Evolutionary conservation across 1,140 invertebrate species (phyloP).

Genomic region (Brachionus plicatilis): DNA sequence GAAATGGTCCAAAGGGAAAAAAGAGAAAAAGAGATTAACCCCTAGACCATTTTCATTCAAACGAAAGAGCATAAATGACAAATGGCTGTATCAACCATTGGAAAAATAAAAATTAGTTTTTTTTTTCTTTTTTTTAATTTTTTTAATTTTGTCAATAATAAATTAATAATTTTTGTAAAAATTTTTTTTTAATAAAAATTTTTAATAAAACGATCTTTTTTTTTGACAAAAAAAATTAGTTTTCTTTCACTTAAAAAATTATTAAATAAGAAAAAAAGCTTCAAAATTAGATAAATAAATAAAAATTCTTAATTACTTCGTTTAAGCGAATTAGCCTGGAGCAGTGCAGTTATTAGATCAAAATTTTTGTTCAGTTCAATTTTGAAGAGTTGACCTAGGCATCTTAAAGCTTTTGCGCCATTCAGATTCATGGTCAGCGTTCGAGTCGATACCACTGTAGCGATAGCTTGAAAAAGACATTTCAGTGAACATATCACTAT

Average conservation of each 20-base stretch:
- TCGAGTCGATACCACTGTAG: conserved; percentile 44
- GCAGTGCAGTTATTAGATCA: conserved; percentile 63
- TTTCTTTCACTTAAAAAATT: not conserved
- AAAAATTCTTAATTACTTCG: conserved; percentile 58
- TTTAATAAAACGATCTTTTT: no score
- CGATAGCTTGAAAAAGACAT: conserved; percentile 52
- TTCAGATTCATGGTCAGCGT: conserved; percentile 43
- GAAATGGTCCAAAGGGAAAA: no score
- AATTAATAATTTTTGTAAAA: no score
- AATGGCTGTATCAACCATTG: no score
- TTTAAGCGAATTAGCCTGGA: conserved; percentile 64
- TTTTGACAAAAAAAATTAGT: not conserved
- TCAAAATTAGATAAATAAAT: not conserved
- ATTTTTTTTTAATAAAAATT: no score
- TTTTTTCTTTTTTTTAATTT: no score
- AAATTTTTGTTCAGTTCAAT: conserved; percentile 59
- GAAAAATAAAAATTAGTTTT: no score
- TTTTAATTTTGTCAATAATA: no score
- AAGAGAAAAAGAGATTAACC: no score
- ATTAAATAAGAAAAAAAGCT: not conserved
- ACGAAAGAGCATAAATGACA: no score
- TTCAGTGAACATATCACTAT: conserved; percentile 55
- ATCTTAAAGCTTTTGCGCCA: conserved; percentile 44
- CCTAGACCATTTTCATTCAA: no score
- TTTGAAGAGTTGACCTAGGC: conserved; percentile 47